Conservation (phyloP, 2,888 invertebrate species). For the Chelonus formosanus region DNA sequence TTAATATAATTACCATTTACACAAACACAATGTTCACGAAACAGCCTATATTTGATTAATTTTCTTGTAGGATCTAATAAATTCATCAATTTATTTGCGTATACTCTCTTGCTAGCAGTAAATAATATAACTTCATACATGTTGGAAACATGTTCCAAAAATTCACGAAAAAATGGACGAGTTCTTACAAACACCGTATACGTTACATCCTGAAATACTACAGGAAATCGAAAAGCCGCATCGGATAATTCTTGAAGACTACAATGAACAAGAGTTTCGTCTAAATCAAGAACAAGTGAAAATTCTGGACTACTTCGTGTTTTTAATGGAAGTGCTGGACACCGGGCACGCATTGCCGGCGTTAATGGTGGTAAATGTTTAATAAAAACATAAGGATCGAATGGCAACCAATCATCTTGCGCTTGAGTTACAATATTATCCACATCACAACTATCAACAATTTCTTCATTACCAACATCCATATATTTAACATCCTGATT, state of each 20-base stretch:
- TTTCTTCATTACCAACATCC: constrained; percentile 61
- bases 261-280: constrained; percentile 96
- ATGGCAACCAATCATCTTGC: constrained; percentile 78
- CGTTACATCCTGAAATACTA: constrained; percentile 88
- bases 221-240: constrained; percentile 93
- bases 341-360: constrained; percentile 76
- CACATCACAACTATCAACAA: constrained; percentile 60
- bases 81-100: constrained; percentile 92
- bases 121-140: constrained; percentile 93
- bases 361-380: constrained; percentile 87
- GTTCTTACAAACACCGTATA: constrained; percentile 90
- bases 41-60: constrained; percentile 90
- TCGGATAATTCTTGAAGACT: constrained; percentile 90
- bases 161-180: constrained; percentile 90
- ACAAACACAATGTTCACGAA: constrained; percentile 94
- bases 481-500: constrained; percentile 58
- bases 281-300: constrained; percentile 78
- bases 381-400: constrained; percentile 91
- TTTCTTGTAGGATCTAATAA: constrained; percentile 87
- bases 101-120: constrained; percentile 94
- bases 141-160: constrained; percentile 86
- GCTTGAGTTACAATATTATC: constrained; percentile 63
- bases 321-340: constrained; percentile 88
- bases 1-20: constrained; percentile 97
- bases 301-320: constrained; percentile 93